phyloP scores from a whole-genome alignment of 2,113 vertebrate species.

The Toxotes jaculatrix region DNA sequence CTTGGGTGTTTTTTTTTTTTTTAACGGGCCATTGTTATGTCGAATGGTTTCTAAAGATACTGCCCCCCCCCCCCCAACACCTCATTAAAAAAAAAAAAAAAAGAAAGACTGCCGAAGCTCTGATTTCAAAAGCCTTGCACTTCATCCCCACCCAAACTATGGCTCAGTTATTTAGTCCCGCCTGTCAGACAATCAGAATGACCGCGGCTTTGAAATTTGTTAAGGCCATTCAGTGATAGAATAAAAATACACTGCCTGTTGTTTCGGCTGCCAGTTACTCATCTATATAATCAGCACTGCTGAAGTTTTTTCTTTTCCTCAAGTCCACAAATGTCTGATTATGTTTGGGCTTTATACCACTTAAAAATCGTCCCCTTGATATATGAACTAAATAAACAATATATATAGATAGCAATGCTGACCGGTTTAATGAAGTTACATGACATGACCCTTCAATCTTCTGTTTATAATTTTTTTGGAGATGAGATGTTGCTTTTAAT shows the following conservation, averaged over 20 bases:
- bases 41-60: slow-evolving; percentile 82
- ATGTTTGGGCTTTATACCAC: not conserved
- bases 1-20: slow-evolving; percentile 44
- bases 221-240: not conserved
- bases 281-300: not conserved
- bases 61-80: slow-evolving; percentile 26
- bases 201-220: slow-evolving; percentile 32
- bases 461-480: too few relatives aligned
- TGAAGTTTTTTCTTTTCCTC: not conserved
- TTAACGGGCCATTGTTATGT: slow-evolving; percentile 83
- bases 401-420: too few relatives aligned
- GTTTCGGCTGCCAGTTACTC: slow-evolving; percentile 3
- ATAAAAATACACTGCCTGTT: slow-evolving; percentile 6
- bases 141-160: slow-evolving; percentile 50
- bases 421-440: too few relatives aligned
- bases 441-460: too few relatives aligned
- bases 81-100: slow-evolving; percentile 67
- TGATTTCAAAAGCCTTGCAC: slow-evolving; percentile 69
- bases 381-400: too few relatives aligned
- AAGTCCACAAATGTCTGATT: not conserved
- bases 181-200: slow-evolving; percentile 52
- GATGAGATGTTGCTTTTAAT: not conserved
- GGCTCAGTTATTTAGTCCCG: slow-evolving; percentile 40
- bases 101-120: slow-evolving; percentile 35
- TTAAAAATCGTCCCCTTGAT: not conserved